Conservation (phyloP, 35 echinoderm and acorn worm genomes). For the Chiridota heheva region DNA sequence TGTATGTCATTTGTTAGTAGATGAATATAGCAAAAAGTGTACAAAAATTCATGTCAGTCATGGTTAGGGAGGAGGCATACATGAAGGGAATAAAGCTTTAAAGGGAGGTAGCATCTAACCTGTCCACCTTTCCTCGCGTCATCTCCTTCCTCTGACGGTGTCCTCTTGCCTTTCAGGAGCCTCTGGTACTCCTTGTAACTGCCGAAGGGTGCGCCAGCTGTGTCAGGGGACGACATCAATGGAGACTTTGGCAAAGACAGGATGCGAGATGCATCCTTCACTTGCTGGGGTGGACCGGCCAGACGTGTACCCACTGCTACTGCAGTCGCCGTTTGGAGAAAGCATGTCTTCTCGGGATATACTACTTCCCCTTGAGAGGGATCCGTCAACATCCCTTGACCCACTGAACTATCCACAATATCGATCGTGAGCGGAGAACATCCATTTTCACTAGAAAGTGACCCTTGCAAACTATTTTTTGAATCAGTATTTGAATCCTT, state of each 20-base stretch:
- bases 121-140: slow-evolving; percentile 14
- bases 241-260: slow-evolving; percentile 21
- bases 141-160: slow-evolving; percentile 11
- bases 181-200: slow-evolving; percentile 80
- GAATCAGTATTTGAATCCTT: no score
- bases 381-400: no score
- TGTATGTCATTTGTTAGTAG: no score
- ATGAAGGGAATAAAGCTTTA: background rate
- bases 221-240: slow-evolving; percentile 12
- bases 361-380: background rate
- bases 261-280: slow-evolving; percentile 24
- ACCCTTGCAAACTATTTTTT: no score
- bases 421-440: no score
- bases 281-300: slow-evolving; percentile 51
- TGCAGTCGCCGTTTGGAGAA: slow-evolving; percentile 33
- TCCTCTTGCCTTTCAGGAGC: slow-evolving; percentile 33
- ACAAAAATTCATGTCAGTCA: no score
- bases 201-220: slow-evolving; percentile 6
- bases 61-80: background rate
- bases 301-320: slow-evolving; percentile 55
- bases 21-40: no score
- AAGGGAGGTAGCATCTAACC: slow-evolving; percentile 34
- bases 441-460: no score
- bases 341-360: slow-evolving; percentile 6
- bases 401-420: background rate